phyloP scores from a whole-genome alignment of 2,888 invertebrate species.

The Hydrotaea diabolus region DNA sequence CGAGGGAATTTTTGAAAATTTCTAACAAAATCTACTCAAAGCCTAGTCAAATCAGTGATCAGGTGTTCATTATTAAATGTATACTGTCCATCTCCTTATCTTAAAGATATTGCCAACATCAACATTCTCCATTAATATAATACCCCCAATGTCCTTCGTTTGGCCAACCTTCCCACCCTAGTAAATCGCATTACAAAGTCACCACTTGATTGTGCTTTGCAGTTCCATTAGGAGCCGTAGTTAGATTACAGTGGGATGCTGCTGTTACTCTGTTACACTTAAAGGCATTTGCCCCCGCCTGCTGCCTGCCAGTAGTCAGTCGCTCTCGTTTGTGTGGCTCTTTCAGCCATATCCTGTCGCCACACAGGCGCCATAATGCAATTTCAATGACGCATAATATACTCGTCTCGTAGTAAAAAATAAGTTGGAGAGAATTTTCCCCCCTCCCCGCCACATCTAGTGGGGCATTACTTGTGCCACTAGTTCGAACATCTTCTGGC shows the following conservation, averaged over 20 bases:
- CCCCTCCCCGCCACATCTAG: neutral
- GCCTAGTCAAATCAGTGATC: no score
- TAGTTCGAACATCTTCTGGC: no score
- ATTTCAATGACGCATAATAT: constrained; percentile 68
- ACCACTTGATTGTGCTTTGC: constrained; percentile 39
- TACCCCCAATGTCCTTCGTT: neutral
- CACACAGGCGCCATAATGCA: constrained; percentile 68
- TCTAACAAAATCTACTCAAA: no score
- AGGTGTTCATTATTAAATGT: no score
- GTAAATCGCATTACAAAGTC: constrained; percentile 57
- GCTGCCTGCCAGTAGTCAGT: no score
- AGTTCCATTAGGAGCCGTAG: constrained; percentile 58
- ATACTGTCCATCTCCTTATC: no score
- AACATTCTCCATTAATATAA: no score
- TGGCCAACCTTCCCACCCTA: constrained; percentile 45
- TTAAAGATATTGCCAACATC: no score
- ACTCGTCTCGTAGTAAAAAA: constrained; percentile 53
- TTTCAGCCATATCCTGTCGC: constrained; percentile 64
- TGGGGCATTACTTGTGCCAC: neutral
- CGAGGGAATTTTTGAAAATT: no score
- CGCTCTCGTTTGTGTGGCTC: constrained; percentile 29
- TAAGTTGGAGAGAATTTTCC: no score
- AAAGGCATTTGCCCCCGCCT: constrained; percentile 11
- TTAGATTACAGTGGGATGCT: constrained; percentile 57
- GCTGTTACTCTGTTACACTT: constrained; percentile 35